Evolutionary conservation across 2,888 invertebrate species (phyloP).

Genomic region (Catocala sponsa): DNA sequence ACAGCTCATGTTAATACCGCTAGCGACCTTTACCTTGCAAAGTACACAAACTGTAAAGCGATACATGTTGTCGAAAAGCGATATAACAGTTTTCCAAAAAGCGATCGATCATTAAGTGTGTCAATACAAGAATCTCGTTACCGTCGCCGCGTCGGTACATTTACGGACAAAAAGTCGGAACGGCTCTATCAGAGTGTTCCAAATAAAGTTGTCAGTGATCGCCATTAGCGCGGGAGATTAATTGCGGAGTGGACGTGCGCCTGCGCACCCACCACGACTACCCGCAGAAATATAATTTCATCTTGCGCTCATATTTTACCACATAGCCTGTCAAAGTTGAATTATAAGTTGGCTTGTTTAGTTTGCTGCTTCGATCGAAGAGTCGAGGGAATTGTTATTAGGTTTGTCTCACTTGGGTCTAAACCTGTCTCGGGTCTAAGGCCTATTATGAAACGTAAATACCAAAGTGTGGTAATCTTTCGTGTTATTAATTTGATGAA

Average conservation of each 20-base stretch:
- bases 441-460: too few species aligned
- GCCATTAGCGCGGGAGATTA: constrained; percentile 39
- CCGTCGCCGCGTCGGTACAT: constrained; percentile 3
- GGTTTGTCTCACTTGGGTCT: too few species aligned
- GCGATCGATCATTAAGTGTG: constrained; percentile 25
- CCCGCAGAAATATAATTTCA: constrained; percentile 13
- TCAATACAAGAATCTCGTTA: constrained; percentile 15
- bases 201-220: constrained; percentile 38
- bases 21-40: too few species aligned
- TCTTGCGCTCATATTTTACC: not conserved
- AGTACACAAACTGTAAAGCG: too few species aligned
- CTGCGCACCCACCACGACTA: not conserved
- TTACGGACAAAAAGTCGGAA: constrained; percentile 17
- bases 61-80: not conserved
- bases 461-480: too few species aligned
- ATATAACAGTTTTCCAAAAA: constrained; percentile 1
- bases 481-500: too few species aligned
- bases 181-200: constrained; percentile 28
- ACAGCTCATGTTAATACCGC: too few species aligned
- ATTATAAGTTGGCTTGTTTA: too few species aligned
- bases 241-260: constrained; percentile 30
- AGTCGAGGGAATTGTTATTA: too few species aligned
- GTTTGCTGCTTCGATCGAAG: too few species aligned
- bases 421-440: too few species aligned
- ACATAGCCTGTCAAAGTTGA: not conserved